A percentile compares a stretch with the other conserved stretches of the same genome.
Conservation (phyloP, 2,113 vertebrate species). For the Axis porcinus region DNA sequence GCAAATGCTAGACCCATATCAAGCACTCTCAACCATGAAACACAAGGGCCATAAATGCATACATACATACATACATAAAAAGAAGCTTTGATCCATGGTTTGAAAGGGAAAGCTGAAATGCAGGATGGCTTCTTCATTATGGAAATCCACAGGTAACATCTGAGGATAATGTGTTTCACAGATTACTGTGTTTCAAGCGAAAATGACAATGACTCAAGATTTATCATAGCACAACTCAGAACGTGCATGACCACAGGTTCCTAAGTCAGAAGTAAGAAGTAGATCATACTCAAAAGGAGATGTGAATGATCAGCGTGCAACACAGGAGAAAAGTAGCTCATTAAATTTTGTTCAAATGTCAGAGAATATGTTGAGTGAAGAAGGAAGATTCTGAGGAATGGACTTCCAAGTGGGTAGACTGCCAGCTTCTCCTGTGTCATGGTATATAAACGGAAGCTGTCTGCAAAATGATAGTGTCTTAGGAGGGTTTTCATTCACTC, state of each 20-base stretch:
- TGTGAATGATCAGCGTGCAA: constrained; percentile 82
- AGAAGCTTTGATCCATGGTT: constrained; percentile 92
- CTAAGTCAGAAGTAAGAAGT: constrained; percentile 81
- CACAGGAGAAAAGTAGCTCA: constrained; percentile 92
- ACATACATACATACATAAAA: constrained; percentile 28
- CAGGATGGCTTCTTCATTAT: constrained; percentile 86
- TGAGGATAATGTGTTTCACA: constrained; percentile 91
- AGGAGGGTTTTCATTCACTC: constrained; percentile 91
- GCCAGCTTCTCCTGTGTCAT: constrained; percentile 87
- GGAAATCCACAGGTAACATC: constrained; percentile 90
- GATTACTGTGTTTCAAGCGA: constrained; percentile 86
- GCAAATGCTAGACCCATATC: constrained; percentile 77
- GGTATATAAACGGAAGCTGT: constrained; percentile 92
- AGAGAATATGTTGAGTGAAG: constrained; percentile 87
- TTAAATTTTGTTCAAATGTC: constrained; percentile 91
- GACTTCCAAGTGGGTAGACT: constrained; percentile 93
- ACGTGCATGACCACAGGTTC: constrained; percentile 75
- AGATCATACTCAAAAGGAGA: constrained; percentile 84
- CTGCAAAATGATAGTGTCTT: constrained; percentile 94
- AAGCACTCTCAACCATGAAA: constrained; percentile 87
- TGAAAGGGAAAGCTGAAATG: constrained; percentile 91
- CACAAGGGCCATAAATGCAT: constrained; percentile 84
- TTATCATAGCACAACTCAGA: constrained; percentile 77
- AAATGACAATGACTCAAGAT: constrained; percentile 78
- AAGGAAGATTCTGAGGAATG: constrained; percentile 91